Conservation (phyloP, 2,113 vertebrate genomes). For the Arvicanthis niloticus region DNA sequence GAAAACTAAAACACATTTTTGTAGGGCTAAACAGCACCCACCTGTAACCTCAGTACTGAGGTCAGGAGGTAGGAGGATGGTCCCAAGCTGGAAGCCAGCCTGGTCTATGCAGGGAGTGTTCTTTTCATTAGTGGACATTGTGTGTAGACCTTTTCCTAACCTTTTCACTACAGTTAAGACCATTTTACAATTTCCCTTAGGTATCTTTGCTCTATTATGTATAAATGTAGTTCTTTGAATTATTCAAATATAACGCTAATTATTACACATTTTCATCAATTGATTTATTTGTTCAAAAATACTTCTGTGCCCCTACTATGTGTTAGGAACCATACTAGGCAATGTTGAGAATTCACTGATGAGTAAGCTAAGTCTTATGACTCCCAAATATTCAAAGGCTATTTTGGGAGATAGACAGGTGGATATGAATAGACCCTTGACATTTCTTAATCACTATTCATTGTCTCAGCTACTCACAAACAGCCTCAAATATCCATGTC, state of each 20-base stretch:
- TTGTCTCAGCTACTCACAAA: slow-evolving; percentile 69
- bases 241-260: slow-evolving; percentile 47
- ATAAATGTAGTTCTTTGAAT: slow-evolving; percentile 45
- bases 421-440: slow-evolving; percentile 67
- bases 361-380: slow-evolving; percentile 37
- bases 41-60: not conserved
- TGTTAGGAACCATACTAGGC: slow-evolving; percentile 51
- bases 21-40: not conserved
- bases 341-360: slow-evolving; percentile 51
- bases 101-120: not conserved
- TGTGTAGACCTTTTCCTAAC: slow-evolving; percentile 17
- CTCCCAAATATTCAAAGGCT: slow-evolving; percentile 53
- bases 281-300: slow-evolving; percentile 50
- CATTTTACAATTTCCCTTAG: slow-evolving; percentile 56
- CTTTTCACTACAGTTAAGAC: slow-evolving; percentile 42
- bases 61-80: not conserved
- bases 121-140: slow-evolving; percentile 53
- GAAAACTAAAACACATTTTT: slow-evolving; percentile 32
- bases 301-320: slow-evolving; percentile 55
- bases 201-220: slow-evolving; percentile 50
- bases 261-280: slow-evolving; percentile 42
- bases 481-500: slow-evolving; percentile 69
- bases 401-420: slow-evolving; percentile 65
- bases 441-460: slow-evolving; percentile 69
- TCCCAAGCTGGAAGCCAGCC: not conserved